phyloP scores from a whole-genome alignment of 2,888 invertebrate genomes.

The Ochropleura leucogaster region DNA sequence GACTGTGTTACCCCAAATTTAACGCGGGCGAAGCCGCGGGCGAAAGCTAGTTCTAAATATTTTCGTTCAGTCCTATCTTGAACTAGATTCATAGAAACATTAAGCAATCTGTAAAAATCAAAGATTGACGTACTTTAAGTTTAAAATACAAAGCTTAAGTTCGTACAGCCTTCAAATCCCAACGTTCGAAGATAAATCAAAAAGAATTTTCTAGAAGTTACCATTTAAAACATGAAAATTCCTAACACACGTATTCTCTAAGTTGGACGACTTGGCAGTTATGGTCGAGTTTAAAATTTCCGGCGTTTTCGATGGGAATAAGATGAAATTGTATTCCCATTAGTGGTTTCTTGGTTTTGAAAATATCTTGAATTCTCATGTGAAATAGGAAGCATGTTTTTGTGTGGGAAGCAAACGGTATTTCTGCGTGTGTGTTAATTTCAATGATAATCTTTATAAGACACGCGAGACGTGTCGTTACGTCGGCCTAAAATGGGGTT shows the following conservation, averaged over 20 bases:
- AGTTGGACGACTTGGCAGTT: conserved; percentile 43
- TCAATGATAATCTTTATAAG: conserved; percentile 36
- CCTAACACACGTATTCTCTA: conserved; percentile 41
- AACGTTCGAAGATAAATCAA: conserved; percentile 38
- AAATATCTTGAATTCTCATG: conserved; percentile 28
- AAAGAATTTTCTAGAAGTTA: conserved; percentile 37
- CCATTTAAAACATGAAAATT: conserved; percentile 46
- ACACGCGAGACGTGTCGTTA: conserved; percentile 37
- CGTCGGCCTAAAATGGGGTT: conserved; percentile 4
- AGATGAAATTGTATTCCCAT: conserved; percentile 59
- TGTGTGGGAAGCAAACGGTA: conserved; percentile 20
- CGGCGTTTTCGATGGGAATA: conserved; percentile 50
- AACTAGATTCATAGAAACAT: background rate
- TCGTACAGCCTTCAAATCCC: conserved; percentile 16
- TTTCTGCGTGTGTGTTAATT: conserved; percentile 49
- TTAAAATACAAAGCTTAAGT: conserved; percentile 7
- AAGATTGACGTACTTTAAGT: background rate
- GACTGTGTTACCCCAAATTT: too few species aligned
- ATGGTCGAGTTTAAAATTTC: conserved; percentile 53
- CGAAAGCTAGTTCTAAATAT: too few species aligned
- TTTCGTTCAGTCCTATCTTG: background rate
- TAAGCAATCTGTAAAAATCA: background rate
- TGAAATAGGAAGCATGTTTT: conserved; percentile 8
- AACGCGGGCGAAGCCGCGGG: too few species aligned
- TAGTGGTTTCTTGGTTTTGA: conserved; percentile 34